Base-by-base conservation (phyloP, 2,888 invertebrate species). In the Sycophila texana region DNA sequence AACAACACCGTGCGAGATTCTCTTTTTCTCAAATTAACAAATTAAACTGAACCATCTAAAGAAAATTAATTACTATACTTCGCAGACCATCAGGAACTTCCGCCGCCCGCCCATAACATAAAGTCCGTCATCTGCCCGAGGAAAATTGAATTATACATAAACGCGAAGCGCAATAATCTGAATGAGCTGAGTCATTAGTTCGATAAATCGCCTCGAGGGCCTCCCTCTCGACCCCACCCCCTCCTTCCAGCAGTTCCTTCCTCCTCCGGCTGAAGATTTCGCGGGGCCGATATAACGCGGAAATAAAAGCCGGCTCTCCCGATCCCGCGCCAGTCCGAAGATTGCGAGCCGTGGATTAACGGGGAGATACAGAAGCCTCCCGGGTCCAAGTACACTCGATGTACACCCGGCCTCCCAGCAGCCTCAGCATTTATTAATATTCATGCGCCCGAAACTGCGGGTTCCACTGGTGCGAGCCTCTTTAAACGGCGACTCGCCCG, bases 361-460 rank as follows among this genome's bases (percentile, higher is more conserved):
- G 61, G 22, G 30, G 61, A 57, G 61, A 61, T 61, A 61, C 61
- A 26, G 61, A 16, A 61, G 61, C 26, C 67, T 7, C 18, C 20
- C 13, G 51, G 30, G 20, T 71, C 61, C 66, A 72, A 81, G 77
- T 74, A 60, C 72, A 65, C 81, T 77, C 77, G 71, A 81, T 72
- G 60, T n/a, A 20, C 71, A 39, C 47, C 30, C 66, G 60, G 30
- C 51, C 70, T 71, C 87, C 88, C 87, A 87, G 89, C 89, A 87
- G 86, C 82, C 87, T 89, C 89, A 89, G 89, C 89, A 88, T 86
- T 77, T 81, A 89, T 90, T 88, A 89, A 89, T 90, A 90, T 90
- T 90, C 89, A 89, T 89, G 86, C 20, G 49, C 20, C 51, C 60
- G 39, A 39, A 39, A 39, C 39, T 20, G 66, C 47, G 51, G 20